Evolutionary conservation across 2,113 vertebrate genomes (phyloP), one percentile per base, ranked within the genome.

Genomic region (Anarrhichthys ocellatus): DNA sequence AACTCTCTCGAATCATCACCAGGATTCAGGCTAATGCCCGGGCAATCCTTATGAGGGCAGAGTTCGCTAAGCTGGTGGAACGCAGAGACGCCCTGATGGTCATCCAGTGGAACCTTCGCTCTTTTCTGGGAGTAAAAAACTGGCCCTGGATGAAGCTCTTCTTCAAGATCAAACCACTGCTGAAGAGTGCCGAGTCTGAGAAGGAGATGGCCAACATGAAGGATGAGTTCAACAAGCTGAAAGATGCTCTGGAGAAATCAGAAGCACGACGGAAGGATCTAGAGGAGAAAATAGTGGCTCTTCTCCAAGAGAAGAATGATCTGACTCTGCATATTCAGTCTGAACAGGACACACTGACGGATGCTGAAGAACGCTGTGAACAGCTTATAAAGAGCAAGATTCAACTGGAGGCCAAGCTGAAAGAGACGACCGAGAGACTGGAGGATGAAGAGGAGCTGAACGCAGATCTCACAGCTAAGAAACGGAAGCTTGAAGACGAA

Each of bases 131-230:
- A 1, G 97, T 99, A 52, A 99, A 99, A 90, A 98, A 99, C 78
- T 99, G 97, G 97, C 97, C 97, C 0, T 99, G 97, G 97, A 99
- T 99, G 97, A 98, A 96, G 83, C 94, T 98, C 24, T 98, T 96
- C 89, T 98, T 98, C 85, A 99, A 99, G 94, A 98, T 99, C 90
- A 98, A 99, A 40, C 97, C 97, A 0, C 88, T 99, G 84, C 76
- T 99, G 40, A 98, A 96, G 94, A 97, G 96, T 0, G 97, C 97
- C 0, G 97, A 98, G 89, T 96, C 96, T 0, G 97, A 99, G 92
- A 95, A 98, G 76, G 97, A 98, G 80, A 96, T 95, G 93, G 94
- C 94, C 59, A 96, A 95, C 88, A 95, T 96, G 80, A 96, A 95
- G 73, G 95, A 96, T 1, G 95, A 96, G 80, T 95, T 95, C 83